Evolutionary conservation across 2,888 invertebrate genomes (phyloP), one percentile per base, ranked within the genome.

Genomic region (Caenorhabditis angaria): DNA sequence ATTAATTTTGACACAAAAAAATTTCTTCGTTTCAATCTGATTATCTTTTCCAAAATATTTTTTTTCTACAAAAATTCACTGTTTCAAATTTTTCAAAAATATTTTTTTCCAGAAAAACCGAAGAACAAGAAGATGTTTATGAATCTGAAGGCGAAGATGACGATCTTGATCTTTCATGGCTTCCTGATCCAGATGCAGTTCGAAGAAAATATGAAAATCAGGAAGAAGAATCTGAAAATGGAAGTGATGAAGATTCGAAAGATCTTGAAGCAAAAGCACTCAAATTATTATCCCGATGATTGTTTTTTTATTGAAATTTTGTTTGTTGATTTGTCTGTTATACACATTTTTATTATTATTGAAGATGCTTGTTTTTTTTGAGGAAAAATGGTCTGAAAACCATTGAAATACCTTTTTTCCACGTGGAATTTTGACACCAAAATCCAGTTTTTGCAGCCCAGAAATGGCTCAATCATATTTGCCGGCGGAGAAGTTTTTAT

Each of bases 111-210:
- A 58, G 24, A 25, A 35, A 63, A 14, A 57, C 28, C 25, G 66
- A 74, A 18, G 80, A 81, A n/a, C 76, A 76, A 24, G 35, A 75
- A 10, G 82, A 82, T 51, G 53, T 79, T 63, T 75, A 63, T 18
- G 76, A 54, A 20, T 79, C 67, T 24, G 65, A 50, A n/a, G 65
- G 56, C 2, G 41, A 28, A 25, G 77, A 61, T 53, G 71, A 70
- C 25, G 78, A 70, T 24, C 69, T 65, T 2, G 83, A 85, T 65
- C 61, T 82, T 22, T 77, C 77, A 22, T 85, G 84, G 84, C 70
- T 85, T 4, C 84, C 84, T 18, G 82, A 85, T 77, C 84, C 83
- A 6, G 83, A 83, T 61, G 76, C 70, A 10, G 70, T 70, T 24
- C 28, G 54, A 32, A 47, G 29, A 20, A 65, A 61, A 29, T 70